Evolutionary conservation across 2,888 invertebrate genomes (phyloP), one percentile per base, ranked within the genome.

Genomic region (Zygothrica quintamaculata): DNA sequence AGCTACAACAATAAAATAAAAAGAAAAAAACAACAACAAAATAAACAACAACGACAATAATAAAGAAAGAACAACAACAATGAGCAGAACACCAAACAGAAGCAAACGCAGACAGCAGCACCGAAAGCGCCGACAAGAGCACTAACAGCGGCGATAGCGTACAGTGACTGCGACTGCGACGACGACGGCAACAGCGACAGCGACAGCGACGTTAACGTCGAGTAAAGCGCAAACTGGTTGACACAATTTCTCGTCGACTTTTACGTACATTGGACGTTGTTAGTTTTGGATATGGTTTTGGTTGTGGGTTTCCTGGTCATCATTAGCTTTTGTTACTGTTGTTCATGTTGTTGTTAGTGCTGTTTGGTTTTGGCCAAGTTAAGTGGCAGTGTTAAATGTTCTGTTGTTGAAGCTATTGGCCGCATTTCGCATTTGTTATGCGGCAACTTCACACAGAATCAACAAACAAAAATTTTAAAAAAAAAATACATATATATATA

Each of bases 241-340:
- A 84, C 84, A 84, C 84, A 88, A 88, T 84, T 84, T 77, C 88
- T 84, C 74, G 70, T 47, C 81, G 65, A 87, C 87, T 84, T 84
- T 88, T 77, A 84, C 84, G 72, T 84, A 66, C 69, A 80, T 65
- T 85, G 56, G 52, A 50, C 42, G 22, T 60, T 26, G 46, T n/a
- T 40, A 18, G 12, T 33, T 47, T 36, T 48, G 36, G 33, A 12
- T 40, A 36, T 46, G 15, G n/a, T 25, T 33, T 25, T 42, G 29
- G 39, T 31, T 29, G 22, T 39, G 18, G 12, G 18, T n/a, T 52
- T 25, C 25, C 42, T 42, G 22, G 9, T 42, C 39, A 34, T 1
- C n/a, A 34, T 1, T 13, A 37, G 34, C 13, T 5, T 1, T 7
- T 1, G 11, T 13, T 8, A 13, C 5, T 18, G 16, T 15, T 12